phyloP scores from a whole-genome alignment of 2,113 vertebrate genomes.

The Cettia cetti region DNA sequence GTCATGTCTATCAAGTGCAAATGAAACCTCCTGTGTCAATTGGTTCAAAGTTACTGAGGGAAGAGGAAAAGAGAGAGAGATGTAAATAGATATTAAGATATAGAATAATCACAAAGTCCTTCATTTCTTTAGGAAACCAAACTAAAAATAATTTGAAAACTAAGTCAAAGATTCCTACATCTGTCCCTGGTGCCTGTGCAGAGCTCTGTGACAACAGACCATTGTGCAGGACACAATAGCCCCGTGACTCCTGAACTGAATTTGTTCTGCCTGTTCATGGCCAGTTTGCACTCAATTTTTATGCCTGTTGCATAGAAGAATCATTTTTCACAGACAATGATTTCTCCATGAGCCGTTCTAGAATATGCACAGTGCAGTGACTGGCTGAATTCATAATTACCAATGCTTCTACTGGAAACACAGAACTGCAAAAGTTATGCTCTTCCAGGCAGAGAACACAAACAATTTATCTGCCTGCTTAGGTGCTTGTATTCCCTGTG shows the following conservation, averaged over 20 bases:
- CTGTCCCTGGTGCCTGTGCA: not conserved
- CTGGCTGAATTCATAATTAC: slow-evolving; percentile 51
- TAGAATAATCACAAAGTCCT: not conserved
- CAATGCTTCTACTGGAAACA: slow-evolving; percentile 13
- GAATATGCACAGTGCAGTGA: slow-evolving; percentile 1
- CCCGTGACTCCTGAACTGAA: not conserved
- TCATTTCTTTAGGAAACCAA: not conserved
- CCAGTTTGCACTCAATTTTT: slow-evolving; percentile 42
- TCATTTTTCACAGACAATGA: slow-evolving; percentile 47
- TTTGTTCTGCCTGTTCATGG: slow-evolving; percentile 52
- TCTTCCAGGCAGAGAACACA: slow-evolving; percentile 28
- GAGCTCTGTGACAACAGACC: not conserved
- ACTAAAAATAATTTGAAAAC: slow-evolving; percentile 16
- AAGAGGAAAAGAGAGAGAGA: not conserved
- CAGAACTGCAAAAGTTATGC: slow-evolving; percentile 35
- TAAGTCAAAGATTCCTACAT: not conserved
- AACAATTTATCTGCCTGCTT: slow-evolving; percentile 25
- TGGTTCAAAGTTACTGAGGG: not conserved
- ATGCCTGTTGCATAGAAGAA: slow-evolving; percentile 34
- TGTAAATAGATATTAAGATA: not conserved
- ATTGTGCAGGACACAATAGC: not conserved
- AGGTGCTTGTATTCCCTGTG: not conserved
- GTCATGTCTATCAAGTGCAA: not conserved
- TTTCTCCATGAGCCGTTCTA: slow-evolving; percentile 35
- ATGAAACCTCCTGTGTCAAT: not conserved